phyloP scores from a whole-genome alignment of 2,888 invertebrate species.

The Andrena chrysosceles region DNA sequence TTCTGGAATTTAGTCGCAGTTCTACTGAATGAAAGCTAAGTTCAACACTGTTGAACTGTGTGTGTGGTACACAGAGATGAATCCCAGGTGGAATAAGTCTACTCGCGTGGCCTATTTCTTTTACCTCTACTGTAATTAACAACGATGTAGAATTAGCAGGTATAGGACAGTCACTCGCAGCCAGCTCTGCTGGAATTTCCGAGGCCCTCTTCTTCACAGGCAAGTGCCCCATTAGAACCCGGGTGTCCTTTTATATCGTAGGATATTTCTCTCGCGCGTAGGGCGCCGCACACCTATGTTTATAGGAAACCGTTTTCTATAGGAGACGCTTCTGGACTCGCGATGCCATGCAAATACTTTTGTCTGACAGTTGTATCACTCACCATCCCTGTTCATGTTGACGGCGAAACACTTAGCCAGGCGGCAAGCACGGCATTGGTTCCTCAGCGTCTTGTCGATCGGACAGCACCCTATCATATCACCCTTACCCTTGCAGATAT shows the following conservation, averaged over 20 bases:
- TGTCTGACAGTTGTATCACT: slow-evolving; percentile 84
- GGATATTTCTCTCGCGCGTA: slow-evolving; percentile 20
- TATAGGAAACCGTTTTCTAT: slow-evolving; percentile 17
- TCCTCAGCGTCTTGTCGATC: slow-evolving; percentile 98
- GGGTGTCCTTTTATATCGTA: slow-evolving; percentile 24
- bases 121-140: no score
- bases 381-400: slow-evolving; percentile 99
- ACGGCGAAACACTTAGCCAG: slow-evolving; percentile 98
- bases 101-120: no score
- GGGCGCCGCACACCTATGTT: slow-evolving; percentile 19
- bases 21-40: no score
- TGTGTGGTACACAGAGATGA: no score
- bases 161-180: no score
- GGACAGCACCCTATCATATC: slow-evolving; percentile 97
- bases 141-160: no score
- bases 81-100: no score
- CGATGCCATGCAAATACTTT: slow-evolving; percentile 6
- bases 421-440: slow-evolving; percentile 98
- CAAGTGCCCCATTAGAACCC: slow-evolving; percentile 29
- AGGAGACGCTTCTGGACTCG: slow-evolving; percentile 23
- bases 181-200: no score
- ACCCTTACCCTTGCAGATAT: slow-evolving; percentile 98
- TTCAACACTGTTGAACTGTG: no score
- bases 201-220: slow-evolving; percentile 1
- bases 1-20: no score